Conservation (phyloP, 2,797 vertebrate genomes). For the Pyrocephalus nanus region DNA sequence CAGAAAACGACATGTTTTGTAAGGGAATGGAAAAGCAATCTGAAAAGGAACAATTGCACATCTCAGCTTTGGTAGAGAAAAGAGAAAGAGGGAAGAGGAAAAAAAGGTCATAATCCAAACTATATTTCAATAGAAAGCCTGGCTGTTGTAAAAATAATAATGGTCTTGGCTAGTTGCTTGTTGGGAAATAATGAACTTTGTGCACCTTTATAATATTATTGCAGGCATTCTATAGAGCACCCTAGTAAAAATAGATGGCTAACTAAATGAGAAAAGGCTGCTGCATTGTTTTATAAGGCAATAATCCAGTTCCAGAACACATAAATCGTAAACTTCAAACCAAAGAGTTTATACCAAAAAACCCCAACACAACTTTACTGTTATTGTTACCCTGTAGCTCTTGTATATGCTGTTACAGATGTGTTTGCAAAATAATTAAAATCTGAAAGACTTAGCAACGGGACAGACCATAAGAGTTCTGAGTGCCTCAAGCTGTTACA, state of each 20-base stretch:
- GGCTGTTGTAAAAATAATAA: constrained; percentile 61
- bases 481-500: not conserved
- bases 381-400: constrained; percentile 17
- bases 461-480: not conserved
- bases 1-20: constrained; percentile 34
- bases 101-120: constrained; percentile 44
- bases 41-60: constrained; percentile 29
- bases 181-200: constrained; percentile 62
- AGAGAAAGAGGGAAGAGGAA: not conserved
- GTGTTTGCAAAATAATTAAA: constrained; percentile 56
- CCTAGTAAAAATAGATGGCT: constrained; percentile 58
- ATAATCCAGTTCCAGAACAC: constrained; percentile 46
- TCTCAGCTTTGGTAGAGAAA: not conserved
- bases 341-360: constrained; percentile 29
- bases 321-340: constrained; percentile 36
- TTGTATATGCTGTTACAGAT: constrained; percentile 16
- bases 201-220: constrained; percentile 63
- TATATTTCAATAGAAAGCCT: constrained; percentile 32
- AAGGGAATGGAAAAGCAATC: constrained; percentile 34
- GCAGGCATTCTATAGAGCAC: constrained; percentile 31
- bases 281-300: constrained; percentile 55
- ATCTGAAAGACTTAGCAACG: not conserved
- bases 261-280: constrained; percentile 53
- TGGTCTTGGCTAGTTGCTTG: constrained; percentile 47
- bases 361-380: constrained; percentile 14